Base-by-base conservation (phyloP, 2,113 vertebrate species). In the Campylorhamphus procurvoides region DNA sequence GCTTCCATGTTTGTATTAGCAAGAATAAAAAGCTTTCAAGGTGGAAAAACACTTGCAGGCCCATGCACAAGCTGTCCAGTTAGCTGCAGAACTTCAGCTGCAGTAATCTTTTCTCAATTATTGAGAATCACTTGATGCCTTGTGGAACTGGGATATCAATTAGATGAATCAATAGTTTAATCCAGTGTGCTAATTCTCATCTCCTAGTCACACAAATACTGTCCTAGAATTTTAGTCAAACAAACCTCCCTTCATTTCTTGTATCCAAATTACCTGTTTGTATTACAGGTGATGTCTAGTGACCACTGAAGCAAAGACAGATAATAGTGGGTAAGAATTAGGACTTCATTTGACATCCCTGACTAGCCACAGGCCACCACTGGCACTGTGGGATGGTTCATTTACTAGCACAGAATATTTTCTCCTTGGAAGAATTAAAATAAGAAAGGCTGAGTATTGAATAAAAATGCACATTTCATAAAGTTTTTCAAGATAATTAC, bases 401-500 rank as follows among this genome's bases (percentile, higher is more conserved):
- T 8, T 63, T 71, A 12, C 28, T 73, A 46, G 52, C 33, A 46
- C 7, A 67, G n/a, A 72, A 71, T 42, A 42, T 12, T 84, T 91
- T 39, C 55, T 91, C 3, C 1, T 28, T 68, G 53, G 40, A 72
- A 67, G n/a, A 90, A 86, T 62, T 63, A 85, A 91, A 90, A 74
- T 44, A 63, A 20, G 44, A 56, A 74, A 71, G 25, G 8, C 52
- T 77, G n/a, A 78, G 6, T 44, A n/a, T 35, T 74, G 68, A 75
- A 84, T 31, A 91, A 87, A 95, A 94, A 88, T 67, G 9, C n/a
- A 67, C 14, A 46, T 88, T 79, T 85, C 50, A 18, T 47, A 15
- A 46, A 74, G 33, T 81, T 94, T 91, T 90, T 80, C 39, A 49
- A 76, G 35, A 67, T 81, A 89, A 95, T 93, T 87, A 39, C 69